These are phyloP conservation scores for Mus pahari DNA, from an alignment of 2,113 vertebrate species.

Conservation along the genomic window DNA sequence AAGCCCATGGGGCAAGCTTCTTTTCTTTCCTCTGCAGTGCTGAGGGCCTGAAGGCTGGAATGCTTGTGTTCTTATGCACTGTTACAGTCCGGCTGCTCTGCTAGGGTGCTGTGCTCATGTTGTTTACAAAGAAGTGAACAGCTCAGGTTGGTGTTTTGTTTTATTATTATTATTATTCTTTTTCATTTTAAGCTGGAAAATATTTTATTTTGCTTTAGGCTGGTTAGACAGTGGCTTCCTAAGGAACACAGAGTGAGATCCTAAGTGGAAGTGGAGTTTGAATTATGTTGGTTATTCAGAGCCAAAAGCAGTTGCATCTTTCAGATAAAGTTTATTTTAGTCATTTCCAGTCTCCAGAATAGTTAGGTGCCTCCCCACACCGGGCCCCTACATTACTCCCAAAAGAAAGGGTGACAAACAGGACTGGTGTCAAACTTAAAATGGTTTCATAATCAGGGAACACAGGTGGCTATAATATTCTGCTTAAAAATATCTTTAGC, in stretches of 20 bases:
- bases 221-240: constrained; percentile 48
- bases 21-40: constrained; percentile 33
- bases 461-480: constrained; percentile 59
- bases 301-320: constrained; percentile 68
- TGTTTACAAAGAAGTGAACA: constrained; percentile 49
- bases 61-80: constrained; percentile 60
- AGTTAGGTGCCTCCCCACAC: neutral
- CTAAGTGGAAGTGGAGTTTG: constrained; percentile 60
- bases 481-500: constrained; percentile 56
- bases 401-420: constrained; percentile 49
- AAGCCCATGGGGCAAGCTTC: constrained; percentile 55
- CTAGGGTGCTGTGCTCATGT: constrained; percentile 52
- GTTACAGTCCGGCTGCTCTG: constrained; percentile 45
- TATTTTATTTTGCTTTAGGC: constrained; percentile 64
- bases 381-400: constrained; percentile 18
- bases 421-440: constrained; percentile 7
- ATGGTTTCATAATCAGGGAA: constrained; percentile 57
- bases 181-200: constrained; percentile 40
- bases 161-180: constrained; percentile 24
- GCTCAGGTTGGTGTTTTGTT: neutral
- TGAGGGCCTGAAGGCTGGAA: constrained; percentile 36
- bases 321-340: constrained; percentile 61
- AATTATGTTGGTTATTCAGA: constrained; percentile 70
- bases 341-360: constrained; percentile 68
- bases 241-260: constrained; percentile 45